Conservation (phyloP, 2,797 vertebrate genomes). For the Nyctalus aviator region DNA sequence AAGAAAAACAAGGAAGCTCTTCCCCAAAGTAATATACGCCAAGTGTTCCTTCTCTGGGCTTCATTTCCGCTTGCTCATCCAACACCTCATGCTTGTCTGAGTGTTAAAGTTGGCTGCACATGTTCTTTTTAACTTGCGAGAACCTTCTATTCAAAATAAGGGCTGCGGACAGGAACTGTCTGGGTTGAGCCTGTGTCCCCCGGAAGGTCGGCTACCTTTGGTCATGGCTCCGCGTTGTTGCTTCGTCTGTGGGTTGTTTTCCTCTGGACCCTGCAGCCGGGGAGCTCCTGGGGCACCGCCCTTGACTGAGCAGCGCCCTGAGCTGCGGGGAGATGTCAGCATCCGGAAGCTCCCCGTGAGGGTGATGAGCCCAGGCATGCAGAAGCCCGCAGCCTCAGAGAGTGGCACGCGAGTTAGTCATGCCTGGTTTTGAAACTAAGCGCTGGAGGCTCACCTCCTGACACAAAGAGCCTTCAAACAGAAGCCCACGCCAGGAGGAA, state of each 20-base stretch:
- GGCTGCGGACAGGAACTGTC: not conserved
- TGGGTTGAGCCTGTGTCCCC: not conserved
- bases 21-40: slow-evolving; percentile 2
- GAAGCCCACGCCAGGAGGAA: not conserved
- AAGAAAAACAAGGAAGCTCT: slow-evolving; percentile 29
- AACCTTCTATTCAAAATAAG: slow-evolving; percentile 23
- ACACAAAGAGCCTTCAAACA: not conserved
- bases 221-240: not conserved
- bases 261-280: not conserved
- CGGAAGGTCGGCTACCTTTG: slow-evolving; percentile 42
- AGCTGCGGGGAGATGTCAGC: not conserved
- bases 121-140: not conserved
- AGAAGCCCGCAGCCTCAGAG: slow-evolving; percentile 49
- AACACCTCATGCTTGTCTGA: slow-evolving; percentile 33
- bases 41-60: slow-evolving; percentile 38
- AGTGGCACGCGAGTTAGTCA: not conserved
- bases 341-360: not conserved
- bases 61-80: slow-evolving; percentile 24
- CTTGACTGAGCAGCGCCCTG: not conserved
- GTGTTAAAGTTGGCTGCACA: slow-evolving; percentile 27
- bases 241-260: slow-evolving; percentile 21
- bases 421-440: slow-evolving; percentile 44
- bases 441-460: slow-evolving; percentile 2
- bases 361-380: slow-evolving; percentile 57
- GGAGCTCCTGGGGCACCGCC: not conserved